Evolutionary conservation across 2,113 vertebrate genomes (phyloP).

Genomic region (Sturnira hondurensis): DNA sequence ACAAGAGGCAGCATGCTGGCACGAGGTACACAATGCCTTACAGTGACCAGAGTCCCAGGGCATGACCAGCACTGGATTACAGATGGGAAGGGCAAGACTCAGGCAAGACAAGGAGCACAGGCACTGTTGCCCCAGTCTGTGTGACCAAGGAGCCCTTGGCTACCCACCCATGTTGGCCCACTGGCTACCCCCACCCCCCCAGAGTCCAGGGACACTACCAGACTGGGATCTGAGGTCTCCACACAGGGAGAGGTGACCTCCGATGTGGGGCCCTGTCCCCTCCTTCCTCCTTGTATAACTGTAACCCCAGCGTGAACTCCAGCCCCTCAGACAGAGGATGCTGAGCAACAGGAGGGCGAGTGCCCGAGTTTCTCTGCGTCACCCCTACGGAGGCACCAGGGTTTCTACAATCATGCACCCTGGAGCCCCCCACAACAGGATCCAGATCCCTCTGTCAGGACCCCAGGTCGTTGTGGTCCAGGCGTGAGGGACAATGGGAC

Average conservation of each 20-base stretch:
- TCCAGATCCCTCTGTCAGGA: background rate
- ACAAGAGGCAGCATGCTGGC: background rate
- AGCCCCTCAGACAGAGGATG: background rate
- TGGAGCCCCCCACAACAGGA: background rate
- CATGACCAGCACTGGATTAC: too few relatives aligned
- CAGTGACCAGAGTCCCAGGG: background rate
- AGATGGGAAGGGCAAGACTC: background rate
- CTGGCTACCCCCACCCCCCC: background rate
- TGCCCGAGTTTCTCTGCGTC: background rate
- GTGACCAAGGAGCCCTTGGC: background rate
- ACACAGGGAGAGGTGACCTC: background rate
- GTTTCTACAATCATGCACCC: background rate
- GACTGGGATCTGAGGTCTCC: too few relatives aligned
- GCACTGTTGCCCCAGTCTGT: background rate
- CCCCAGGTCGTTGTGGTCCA: background rate
- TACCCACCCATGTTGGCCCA: background rate
- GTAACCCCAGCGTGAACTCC: background rate
- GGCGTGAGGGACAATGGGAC: background rate
- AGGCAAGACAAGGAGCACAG: too few relatives aligned
- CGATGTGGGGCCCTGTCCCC: too few relatives aligned
- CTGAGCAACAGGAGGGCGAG: background rate
- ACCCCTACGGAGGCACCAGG: background rate
- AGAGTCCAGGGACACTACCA: background rate
- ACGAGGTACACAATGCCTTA: background rate
- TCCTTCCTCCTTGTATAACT: background rate